Evolutionary conservation across 2,113 vertebrate genomes (phyloP).

Genomic region (Emydocephalus ijimae): DNA sequence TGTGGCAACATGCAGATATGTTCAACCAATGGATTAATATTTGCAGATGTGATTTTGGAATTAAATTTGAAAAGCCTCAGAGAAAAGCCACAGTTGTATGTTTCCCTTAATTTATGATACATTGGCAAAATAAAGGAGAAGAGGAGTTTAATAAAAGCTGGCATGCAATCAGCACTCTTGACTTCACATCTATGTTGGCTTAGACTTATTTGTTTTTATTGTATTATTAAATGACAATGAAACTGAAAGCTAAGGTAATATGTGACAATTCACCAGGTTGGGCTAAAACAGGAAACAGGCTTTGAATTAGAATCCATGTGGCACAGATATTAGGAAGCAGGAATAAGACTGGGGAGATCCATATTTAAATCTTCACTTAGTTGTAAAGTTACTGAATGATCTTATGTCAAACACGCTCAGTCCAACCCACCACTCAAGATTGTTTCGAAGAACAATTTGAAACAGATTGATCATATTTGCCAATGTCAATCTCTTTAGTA

Average conservation of each 20-base stretch:
- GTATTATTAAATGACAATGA: conserved; percentile 11
- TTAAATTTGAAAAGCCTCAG: not conserved
- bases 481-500: not conserved
- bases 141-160: not conserved
- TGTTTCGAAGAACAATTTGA: not conserved
- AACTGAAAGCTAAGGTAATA: conserved; percentile 9
- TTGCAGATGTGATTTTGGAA: not conserved
- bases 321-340: not conserved
- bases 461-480: not conserved
- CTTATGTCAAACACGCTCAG: not conserved
- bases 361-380: not conserved
- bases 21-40: not conserved
- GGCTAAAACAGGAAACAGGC: not conserved
- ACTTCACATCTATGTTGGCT: not conserved
- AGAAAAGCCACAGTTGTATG: not conserved
- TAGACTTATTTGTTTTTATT: not conserved
- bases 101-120: not conserved
- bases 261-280: not conserved
- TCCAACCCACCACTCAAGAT: not conserved
- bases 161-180: not conserved
- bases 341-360: not conserved
- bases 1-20: not conserved
- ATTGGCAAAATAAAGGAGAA: conserved; percentile 1
- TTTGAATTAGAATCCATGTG: not conserved
- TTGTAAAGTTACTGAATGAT: not conserved